These are phyloP conservation scores for Dromas ardeola DNA, from an alignment of 2,113 vertebrate species.

Conservation along the genomic window DNA sequence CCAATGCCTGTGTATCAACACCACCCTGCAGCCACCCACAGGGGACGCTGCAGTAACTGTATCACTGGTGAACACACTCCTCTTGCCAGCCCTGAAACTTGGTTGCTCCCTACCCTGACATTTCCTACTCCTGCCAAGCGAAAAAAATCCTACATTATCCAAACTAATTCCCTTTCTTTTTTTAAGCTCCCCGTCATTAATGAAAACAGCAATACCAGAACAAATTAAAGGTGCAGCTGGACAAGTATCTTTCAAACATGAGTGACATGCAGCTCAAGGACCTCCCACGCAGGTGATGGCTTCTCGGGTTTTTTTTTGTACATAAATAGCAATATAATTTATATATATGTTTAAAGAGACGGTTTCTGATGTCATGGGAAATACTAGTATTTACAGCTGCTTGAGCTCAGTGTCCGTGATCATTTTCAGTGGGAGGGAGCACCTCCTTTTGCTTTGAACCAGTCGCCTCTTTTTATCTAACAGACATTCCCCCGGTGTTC, in stretches of 20 bases:
- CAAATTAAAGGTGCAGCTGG: neutral
- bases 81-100: neutral
- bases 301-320: neutral
- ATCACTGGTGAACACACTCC: accelerated
- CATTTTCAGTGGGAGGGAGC: neutral
- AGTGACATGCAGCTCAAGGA: neutral
- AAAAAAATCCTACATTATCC: neutral
- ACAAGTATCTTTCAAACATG: too few relatives aligned
- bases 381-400: neutral
- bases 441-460: neutral
- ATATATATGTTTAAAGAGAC: neutral
- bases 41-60: neutral
- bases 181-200: neutral
- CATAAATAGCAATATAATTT: too few relatives aligned
- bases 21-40: accelerated
- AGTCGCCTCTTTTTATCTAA: neutral
- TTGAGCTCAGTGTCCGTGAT: accelerated
- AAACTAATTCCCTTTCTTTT: neutral
- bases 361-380: neutral
- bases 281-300: neutral
- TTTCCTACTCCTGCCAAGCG: neutral
- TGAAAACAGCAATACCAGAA: too few relatives aligned
- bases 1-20: accelerated
- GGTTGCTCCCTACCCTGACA: neutral
- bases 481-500: neutral